A percentile compares a stretch with the other conserved stretches of the same genome.
phyloP scores from a whole-genome alignment of 1,140 invertebrate species.

The Coelopa frigida region DNA sequence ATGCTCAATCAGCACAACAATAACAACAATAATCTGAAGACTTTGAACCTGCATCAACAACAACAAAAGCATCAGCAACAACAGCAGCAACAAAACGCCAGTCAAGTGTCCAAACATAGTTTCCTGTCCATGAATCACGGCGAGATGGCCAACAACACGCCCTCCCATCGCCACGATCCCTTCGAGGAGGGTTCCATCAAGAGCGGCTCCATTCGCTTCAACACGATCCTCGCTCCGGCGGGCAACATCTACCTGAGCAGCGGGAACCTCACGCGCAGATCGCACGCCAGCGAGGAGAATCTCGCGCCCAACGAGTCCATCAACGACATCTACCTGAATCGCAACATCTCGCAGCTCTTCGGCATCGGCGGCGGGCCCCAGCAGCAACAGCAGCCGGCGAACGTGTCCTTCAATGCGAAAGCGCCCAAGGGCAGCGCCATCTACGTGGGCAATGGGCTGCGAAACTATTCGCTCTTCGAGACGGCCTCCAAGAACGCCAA shows the following conservation, averaged over 20 bases:
- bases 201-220: slow-evolving; percentile 14
- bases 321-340: slow-evolving; percentile 41
- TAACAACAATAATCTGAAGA: slow-evolving; percentile 12
- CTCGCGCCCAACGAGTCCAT: slow-evolving; percentile 25
- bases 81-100: slow-evolving; percentile 7
- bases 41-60: slow-evolving; percentile 4
- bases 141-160: slow-evolving; percentile 11
- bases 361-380: slow-evolving; percentile 16
- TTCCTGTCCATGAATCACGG: slow-evolving; percentile 14
- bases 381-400: slow-evolving; percentile 22
- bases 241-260: slow-evolving; percentile 13
- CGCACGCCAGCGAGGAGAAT: slow-evolving; percentile 10
- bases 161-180: slow-evolving; percentile 3
- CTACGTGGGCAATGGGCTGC: slow-evolving; percentile 34
- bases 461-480: slow-evolving; percentile 13
- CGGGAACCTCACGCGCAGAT: slow-evolving; percentile 6
- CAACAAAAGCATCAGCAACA: slow-evolving; percentile 8
- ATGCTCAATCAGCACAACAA: slow-evolving; percentile 18
- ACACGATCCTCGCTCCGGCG: slow-evolving; percentile 7
- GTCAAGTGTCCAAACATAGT: slow-evolving; percentile 15
- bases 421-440: slow-evolving; percentile 28
- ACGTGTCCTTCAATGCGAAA: slow-evolving; percentile 35
- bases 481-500: slow-evolving; percentile 16
- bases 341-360: slow-evolving; percentile 36
- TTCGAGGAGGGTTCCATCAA: slow-evolving; percentile 11